These are phyloP conservation scores for Danio albolineatus DNA, from an alignment of 2,797 vertebrate genomes.

Conservation along the genomic window DNA sequence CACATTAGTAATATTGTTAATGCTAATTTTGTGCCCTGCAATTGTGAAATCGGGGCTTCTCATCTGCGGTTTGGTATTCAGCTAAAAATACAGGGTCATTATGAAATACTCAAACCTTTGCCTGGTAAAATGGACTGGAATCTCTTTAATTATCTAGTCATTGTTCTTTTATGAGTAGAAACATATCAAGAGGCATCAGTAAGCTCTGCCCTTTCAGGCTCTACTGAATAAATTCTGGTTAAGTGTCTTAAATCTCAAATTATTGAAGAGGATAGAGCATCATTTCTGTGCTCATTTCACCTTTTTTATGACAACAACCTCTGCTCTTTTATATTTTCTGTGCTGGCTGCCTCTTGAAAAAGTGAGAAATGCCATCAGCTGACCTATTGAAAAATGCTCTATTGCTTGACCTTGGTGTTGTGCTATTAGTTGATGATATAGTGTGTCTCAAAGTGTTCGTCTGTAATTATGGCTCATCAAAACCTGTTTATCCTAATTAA, in stretches of 20 bases:
- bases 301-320: slow-evolving; percentile 37
- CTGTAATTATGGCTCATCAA: slow-evolving; percentile 13
- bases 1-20: neutral
- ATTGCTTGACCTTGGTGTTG: slow-evolving; percentile 42
- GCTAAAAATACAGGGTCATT: neutral
- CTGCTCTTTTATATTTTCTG: slow-evolving; percentile 35
- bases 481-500: slow-evolving; percentile 13
- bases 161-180: slow-evolving; percentile 14
- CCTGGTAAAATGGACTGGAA: neutral
- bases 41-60: neutral
- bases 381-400: slow-evolving; percentile 65
- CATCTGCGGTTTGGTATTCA: neutral
- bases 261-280: slow-evolving; percentile 44
- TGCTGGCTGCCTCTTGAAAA: slow-evolving; percentile 65
- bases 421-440: slow-evolving; percentile 17
- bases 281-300: slow-evolving; percentile 40
- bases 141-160: neutral
- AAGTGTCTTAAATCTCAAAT: slow-evolving; percentile 50
- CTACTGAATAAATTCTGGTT: slow-evolving; percentile 28
- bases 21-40: neutral
- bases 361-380: slow-evolving; percentile 62
- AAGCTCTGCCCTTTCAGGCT: slow-evolving; percentile 59
- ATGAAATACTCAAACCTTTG: neutral
- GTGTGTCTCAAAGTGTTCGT: neutral
- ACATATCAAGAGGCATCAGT: slow-evolving; percentile 33